A percentile compares a stretch with the other conserved stretches of the same genome.
Conservation (phyloP, 2,888 invertebrate genomes). For the Tortricodes alternella region DNA sequence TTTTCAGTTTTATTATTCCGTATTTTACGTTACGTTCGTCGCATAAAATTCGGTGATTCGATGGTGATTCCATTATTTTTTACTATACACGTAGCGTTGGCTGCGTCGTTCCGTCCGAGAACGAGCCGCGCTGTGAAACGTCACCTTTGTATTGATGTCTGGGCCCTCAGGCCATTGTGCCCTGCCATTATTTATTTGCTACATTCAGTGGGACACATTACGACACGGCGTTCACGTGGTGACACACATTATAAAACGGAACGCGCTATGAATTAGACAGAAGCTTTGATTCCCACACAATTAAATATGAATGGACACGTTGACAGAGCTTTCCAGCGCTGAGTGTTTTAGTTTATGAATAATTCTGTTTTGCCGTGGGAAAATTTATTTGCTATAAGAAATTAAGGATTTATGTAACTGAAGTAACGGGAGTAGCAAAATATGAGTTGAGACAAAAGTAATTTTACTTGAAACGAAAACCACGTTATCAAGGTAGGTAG, state of each 20-base stretch:
- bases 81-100: conserved; percentile 41
- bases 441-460: too few species aligned
- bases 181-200: conserved; percentile 10
- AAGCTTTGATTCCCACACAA: conserved; percentile 3
- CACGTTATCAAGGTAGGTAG: too few species aligned
- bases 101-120: conserved; percentile 35
- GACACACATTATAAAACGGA: not conserved
- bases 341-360: conserved; percentile 10
- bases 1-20: conserved; percentile 8
- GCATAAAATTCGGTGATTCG: conserved; percentile 32
- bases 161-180: conserved; percentile 11
- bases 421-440: not conserved
- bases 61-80: conserved; percentile 39
- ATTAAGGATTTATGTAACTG: not conserved
- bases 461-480: too few species aligned
- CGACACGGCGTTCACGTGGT: not conserved
- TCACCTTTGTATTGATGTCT: conserved; percentile 30
- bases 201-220: not conserved
- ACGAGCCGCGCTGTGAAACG: conserved; percentile 29
- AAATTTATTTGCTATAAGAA: conserved; percentile 1
- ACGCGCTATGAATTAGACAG: conserved; percentile 2
- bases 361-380: conserved; percentile 5
- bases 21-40: conserved; percentile 16
- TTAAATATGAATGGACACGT: conserved; percentile 17
- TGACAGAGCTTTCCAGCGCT: not conserved